Evolutionary conservation across 2,113 vertebrate species (phyloP).

Genomic region (Myodes glareolus): DNA sequence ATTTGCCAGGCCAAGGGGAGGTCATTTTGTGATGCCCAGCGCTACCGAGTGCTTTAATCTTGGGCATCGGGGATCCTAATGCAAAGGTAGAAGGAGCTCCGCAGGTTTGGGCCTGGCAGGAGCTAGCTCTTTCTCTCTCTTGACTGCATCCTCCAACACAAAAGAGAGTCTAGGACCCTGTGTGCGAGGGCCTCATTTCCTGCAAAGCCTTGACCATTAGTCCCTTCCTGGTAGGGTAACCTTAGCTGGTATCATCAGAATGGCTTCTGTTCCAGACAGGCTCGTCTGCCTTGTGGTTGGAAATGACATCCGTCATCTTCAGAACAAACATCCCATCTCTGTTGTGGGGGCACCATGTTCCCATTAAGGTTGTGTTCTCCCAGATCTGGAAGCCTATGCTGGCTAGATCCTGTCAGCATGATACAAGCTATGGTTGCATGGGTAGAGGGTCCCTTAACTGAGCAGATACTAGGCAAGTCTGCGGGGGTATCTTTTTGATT

Average conservation of each 20-base stretch:
- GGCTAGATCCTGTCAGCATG: neutral
- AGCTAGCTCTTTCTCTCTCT: no score
- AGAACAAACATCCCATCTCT: neutral
- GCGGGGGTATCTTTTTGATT: neutral
- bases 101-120: rapidly evolving
- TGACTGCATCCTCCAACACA: no score
- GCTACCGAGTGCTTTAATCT: rapidly evolving
- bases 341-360: no score
- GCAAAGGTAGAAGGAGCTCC: no score
- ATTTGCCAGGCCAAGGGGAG: rapidly evolving
- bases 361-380: rapidly evolving
- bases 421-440: neutral
- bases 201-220: no score
- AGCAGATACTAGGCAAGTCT: neutral
- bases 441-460: neutral
- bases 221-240: rapidly evolving
- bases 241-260: rapidly evolving
- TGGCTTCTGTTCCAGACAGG: neutral
- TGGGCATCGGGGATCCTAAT: neutral
- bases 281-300: neutral
- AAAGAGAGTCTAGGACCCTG: rapidly evolving
- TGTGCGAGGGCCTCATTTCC: neutral
- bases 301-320: neutral
- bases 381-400: rapidly evolving
- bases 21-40: rapidly evolving